A percentile compares a stretch with the other conserved stretches of the same genome.
phyloP scores from a whole-genome alignment of 2,797 vertebrate species.

The Kryptopterus vitreolus region DNA sequence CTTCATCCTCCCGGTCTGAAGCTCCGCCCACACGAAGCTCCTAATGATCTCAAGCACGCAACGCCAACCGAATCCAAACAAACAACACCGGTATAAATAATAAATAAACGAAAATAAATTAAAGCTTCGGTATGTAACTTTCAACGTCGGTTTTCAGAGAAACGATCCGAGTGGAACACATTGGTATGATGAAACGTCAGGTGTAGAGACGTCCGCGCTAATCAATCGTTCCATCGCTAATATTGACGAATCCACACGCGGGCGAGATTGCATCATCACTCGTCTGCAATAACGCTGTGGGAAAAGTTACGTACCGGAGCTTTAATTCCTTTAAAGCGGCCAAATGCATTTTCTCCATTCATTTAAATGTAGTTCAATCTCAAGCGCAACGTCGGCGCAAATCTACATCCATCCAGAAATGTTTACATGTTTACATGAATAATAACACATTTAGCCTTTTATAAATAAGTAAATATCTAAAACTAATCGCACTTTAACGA shows the following conservation, averaged over 20 bases:
- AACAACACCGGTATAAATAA: no score
- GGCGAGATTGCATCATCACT: no score
- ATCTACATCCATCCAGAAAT: neutral
- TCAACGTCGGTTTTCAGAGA: neutral
- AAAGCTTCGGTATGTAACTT: neutral
- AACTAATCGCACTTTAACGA: no score
- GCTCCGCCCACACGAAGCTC: slow-evolving; percentile 4
- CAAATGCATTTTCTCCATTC: neutral
- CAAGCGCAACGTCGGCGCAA: no score
- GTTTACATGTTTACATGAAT: neutral
- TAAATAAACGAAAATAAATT: no score
- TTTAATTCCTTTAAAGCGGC: neutral
- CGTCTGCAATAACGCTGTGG: neutral
- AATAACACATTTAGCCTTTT: no score
- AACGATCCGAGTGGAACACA: neutral
- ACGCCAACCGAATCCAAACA: neutral
- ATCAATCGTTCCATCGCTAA: slow-evolving; percentile 9
- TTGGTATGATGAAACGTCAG: neutral
- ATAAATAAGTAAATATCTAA: no score
- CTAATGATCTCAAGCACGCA: slow-evolving; percentile 1
- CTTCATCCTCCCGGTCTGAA: slow-evolving; percentile 7
- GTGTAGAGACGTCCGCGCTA: neutral
- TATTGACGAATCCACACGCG: neutral
- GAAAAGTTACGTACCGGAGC: neutral
- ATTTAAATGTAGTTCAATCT: neutral